These are phyloP conservation scores for Isurus oxyrinchus DNA, from an alignment of 2,113 vertebrate species.

Conservation along the genomic window DNA sequence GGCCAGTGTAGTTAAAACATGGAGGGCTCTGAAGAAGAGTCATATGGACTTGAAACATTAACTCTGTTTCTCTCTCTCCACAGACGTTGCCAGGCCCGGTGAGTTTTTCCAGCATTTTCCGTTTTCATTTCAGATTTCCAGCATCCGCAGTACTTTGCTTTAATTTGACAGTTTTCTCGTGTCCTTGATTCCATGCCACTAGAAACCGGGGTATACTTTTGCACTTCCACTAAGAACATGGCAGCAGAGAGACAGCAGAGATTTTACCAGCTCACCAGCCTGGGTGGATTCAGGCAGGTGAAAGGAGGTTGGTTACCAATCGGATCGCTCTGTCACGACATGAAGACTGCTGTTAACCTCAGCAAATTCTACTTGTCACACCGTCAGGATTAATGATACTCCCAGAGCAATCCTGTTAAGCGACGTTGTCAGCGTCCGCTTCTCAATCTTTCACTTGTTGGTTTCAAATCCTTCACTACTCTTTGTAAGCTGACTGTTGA, in stretches of 20 bases:
- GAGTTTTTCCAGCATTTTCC: too few species aligned
- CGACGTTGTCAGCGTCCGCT: not conserved
- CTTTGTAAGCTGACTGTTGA: not conserved
- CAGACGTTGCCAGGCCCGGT: too few species aligned
- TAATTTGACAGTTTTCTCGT: not conserved
- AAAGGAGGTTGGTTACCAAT: not conserved
- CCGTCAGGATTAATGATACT: not conserved
- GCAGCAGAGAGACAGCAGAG: not conserved
- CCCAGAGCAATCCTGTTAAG: not conserved
- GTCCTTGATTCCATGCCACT: not conserved
- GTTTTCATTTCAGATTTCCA: too few species aligned
- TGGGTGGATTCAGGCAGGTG: not conserved
- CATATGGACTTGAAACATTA: too few species aligned
- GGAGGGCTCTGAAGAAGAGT: not conserved
- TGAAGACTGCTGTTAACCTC: not conserved
- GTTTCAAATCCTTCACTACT: not conserved
- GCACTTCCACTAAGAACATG: not conserved
- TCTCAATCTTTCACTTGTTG: not conserved
- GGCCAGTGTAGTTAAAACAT: not conserved
- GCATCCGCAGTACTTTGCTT: too few species aligned
- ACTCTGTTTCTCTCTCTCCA: too few species aligned
- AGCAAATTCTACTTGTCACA: not conserved
- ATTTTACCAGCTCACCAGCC: not conserved
- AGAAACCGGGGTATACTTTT: not conserved
- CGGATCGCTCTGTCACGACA: not conserved